Evolutionary conservation across 2,888 invertebrate species (phyloP).

Genomic region (Tortrix viridana): DNA sequence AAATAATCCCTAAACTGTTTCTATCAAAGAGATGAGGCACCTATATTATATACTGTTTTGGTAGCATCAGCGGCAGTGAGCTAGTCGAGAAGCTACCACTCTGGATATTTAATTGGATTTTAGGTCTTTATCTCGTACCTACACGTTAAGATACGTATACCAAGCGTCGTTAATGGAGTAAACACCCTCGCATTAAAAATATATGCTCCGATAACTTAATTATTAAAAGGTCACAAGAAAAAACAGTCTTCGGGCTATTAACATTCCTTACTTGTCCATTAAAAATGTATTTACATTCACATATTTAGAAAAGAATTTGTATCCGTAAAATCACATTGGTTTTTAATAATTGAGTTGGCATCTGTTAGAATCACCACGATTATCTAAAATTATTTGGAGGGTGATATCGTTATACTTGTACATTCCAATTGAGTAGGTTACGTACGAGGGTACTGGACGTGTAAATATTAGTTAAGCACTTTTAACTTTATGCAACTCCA

Average conservation of each 20-base stretch:
- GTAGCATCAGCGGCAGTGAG: neutral
- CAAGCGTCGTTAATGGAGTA: constrained; percentile 54
- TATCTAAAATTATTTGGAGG: constrained; percentile 32
- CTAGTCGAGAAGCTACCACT: too few species aligned
- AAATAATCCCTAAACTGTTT: too few species aligned
- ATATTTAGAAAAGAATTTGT: constrained; percentile 21
- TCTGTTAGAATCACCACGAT: constrained; percentile 26
- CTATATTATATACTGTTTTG: too few species aligned
- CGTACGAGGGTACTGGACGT: constrained; percentile 1
- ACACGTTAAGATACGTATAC: constrained; percentile 48
- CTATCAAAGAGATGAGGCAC: neutral
- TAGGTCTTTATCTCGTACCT: constrained; percentile 59
- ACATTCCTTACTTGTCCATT: constrained; percentile 62
- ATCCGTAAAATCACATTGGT: constrained; percentile 17
- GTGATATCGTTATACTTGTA: constrained; percentile 22
- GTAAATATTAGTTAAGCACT: constrained; percentile 14
- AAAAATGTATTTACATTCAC: constrained; percentile 49
- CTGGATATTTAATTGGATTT: constrained; percentile 57
- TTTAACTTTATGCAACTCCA: neutral
- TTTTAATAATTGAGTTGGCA: constrained; percentile 20
- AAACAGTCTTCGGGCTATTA: constrained; percentile 60
- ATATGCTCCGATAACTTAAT: constrained; percentile 50
- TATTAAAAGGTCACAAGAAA: constrained; percentile 60
- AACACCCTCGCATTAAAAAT: constrained; percentile 56
- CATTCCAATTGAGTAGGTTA: constrained; percentile 15